phyloP scores from a whole-genome alignment of 2,888 invertebrate species.

The Plusia festucae region DNA sequence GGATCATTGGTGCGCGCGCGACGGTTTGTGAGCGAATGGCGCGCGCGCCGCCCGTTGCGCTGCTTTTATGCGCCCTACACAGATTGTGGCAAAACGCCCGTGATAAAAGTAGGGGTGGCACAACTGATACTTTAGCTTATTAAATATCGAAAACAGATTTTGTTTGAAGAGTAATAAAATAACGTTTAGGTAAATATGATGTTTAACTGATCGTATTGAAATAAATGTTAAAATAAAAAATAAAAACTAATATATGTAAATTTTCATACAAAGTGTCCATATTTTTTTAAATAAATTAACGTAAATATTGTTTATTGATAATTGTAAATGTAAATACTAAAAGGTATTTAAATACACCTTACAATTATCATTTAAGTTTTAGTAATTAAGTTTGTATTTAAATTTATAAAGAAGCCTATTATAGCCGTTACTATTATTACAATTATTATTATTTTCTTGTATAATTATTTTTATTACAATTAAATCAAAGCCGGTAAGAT shows the following conservation, averaged over 20 bases:
- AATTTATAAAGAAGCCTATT: too few species aligned
- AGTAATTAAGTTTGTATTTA: too few species aligned
- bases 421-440: neutral
- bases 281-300: too few species aligned
- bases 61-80: constrained; percentile 87
- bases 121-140: constrained; percentile 22
- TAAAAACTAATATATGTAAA: too few species aligned
- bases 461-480: constrained; percentile 16
- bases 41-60: constrained; percentile 80
- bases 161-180: neutral
- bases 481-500: constrained; percentile 47
- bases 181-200: too few species aligned
- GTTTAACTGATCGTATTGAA: too few species aligned
- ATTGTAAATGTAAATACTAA: too few species aligned
- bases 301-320: too few species aligned
- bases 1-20: constrained; percentile 87
- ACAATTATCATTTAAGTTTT: too few species aligned
- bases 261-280: too few species aligned
- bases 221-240: too few species aligned
- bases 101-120: constrained; percentile 87
- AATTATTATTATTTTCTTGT: neutral
- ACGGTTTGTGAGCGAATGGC: constrained; percentile 84
- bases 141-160: neutral
- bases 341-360: too few species aligned
- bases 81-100: constrained; percentile 89